phyloP scores from a whole-genome alignment of 2,888 invertebrate genomes.

The Scrobipalpa atriplicella region DNA sequence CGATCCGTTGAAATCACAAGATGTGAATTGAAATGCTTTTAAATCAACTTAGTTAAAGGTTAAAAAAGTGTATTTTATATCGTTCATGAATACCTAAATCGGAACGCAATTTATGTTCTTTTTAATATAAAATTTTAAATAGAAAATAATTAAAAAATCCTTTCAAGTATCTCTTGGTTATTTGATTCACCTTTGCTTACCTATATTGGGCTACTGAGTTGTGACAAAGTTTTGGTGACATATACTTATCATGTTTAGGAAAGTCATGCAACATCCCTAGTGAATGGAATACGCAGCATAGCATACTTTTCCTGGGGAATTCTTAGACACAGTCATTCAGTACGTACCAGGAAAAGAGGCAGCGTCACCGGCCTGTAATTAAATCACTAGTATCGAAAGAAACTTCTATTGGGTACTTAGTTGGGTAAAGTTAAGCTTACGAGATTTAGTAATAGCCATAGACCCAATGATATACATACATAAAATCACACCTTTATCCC shows the following conservation, averaged over 20 bases:
- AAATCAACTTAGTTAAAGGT: too few relatives aligned
- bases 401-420: slow-evolving; percentile 16
- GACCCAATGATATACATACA: neutral
- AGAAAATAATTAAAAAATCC: too few relatives aligned
- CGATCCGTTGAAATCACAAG: neutral
- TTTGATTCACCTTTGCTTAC: too few relatives aligned
- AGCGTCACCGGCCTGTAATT: slow-evolving; percentile 22
- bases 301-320: slow-evolving; percentile 27
- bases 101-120: too few relatives aligned
- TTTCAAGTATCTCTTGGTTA: too few relatives aligned
- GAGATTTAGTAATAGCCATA: slow-evolving; percentile 1
- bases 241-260: neutral
- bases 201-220: too few relatives aligned
- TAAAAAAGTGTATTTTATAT: too few relatives aligned
- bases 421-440: neutral
- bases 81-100: too few relatives aligned
- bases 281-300: neutral
- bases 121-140: too few relatives aligned
- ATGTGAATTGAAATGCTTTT: too few relatives aligned
- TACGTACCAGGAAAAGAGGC: slow-evolving; percentile 15
- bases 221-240: too few relatives aligned
- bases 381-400: slow-evolving; percentile 26
- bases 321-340: slow-evolving; percentile 23
- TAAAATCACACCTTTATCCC: neutral
- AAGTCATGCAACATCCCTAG: slow-evolving; percentile 9